Evolutionary conservation across 1,140 invertebrate species (phyloP).

Genomic region (Arctopsyche grandis): DNA sequence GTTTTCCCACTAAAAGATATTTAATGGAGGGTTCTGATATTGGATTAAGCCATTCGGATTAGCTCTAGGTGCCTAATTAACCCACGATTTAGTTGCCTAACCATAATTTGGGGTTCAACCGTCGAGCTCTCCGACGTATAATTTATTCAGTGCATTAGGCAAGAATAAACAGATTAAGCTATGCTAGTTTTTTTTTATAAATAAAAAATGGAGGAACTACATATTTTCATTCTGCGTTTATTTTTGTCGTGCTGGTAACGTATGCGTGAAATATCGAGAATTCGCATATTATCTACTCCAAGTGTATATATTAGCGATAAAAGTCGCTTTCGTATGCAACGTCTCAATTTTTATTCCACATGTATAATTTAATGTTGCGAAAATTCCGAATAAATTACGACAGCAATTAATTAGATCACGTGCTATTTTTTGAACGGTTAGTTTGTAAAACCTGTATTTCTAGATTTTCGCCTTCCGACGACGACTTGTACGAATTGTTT

Average conservation of each 20-base stretch:
- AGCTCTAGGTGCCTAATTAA: conserved; percentile 55
- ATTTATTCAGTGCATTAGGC: conserved; percentile 52
- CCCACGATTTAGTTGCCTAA: conserved; percentile 47
- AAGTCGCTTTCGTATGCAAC: conserved; percentile 18
- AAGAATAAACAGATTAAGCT: conserved; percentile 44
- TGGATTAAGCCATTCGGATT: conserved; percentile 55
- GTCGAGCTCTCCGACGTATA: conserved; percentile 38
- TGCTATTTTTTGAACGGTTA: conserved; percentile 1
- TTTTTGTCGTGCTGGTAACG: background rate
- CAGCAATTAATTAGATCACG: conserved; percentile 13
- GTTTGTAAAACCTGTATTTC: conserved; percentile 3
- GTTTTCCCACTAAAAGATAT: conserved; percentile 51
- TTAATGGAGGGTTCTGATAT: conserved; percentile 54
- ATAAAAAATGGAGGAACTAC: background rate
- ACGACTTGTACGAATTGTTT: too few relatives aligned
- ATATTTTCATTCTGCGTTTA: background rate
- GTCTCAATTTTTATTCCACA: conserved; percentile 16
- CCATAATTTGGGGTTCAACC: conserved; percentile 47
- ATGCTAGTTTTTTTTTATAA: conserved; percentile 24
- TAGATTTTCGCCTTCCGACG: background rate
- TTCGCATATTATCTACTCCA: background rate
- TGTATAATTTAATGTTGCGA: conserved; percentile 7
- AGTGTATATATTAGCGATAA: background rate
- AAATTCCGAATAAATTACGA: conserved; percentile 2
- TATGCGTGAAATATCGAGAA: background rate